These are phyloP conservation scores for Eufriesea mexicana DNA, from an alignment of 1,140 invertebrate species.

Conservation along the genomic window DNA sequence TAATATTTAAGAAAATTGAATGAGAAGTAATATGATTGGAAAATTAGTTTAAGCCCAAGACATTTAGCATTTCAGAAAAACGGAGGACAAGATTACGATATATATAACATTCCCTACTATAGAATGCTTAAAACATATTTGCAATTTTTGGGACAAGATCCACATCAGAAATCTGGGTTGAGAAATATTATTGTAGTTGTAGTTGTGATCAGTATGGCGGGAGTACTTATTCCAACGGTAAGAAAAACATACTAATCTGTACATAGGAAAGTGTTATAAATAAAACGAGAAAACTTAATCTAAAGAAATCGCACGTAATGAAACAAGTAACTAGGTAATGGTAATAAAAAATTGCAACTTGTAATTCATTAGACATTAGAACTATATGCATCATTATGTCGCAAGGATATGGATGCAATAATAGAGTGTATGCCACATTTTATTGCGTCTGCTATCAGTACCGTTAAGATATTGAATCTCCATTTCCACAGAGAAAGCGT, in stretches of 20 bases:
- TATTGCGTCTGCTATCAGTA: neutral
- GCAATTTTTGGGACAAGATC: neutral
- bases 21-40: too few relatives aligned
- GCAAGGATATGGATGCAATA: neutral
- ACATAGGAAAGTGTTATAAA: neutral
- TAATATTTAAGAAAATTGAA: too few relatives aligned
- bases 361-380: neutral
- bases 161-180: neutral
- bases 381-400: neutral
- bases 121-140: neutral
- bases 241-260: neutral
- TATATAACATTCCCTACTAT: constrained; percentile 8
- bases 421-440: constrained; percentile 7
- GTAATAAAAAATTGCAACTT: neutral
- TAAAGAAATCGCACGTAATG: neutral
- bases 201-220: neutral
- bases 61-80: neutral
- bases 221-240: neutral
- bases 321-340: neutral
- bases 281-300: neutral
- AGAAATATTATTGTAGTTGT: neutral
- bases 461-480: neutral
- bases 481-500: neutral
- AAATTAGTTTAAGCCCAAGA: neutral
- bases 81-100: too few relatives aligned